Evolutionary conservation across 2,888 invertebrate genomes (phyloP), one percentile per base, ranked within the genome.

Genomic region (Salpingus planirostris): DNA sequence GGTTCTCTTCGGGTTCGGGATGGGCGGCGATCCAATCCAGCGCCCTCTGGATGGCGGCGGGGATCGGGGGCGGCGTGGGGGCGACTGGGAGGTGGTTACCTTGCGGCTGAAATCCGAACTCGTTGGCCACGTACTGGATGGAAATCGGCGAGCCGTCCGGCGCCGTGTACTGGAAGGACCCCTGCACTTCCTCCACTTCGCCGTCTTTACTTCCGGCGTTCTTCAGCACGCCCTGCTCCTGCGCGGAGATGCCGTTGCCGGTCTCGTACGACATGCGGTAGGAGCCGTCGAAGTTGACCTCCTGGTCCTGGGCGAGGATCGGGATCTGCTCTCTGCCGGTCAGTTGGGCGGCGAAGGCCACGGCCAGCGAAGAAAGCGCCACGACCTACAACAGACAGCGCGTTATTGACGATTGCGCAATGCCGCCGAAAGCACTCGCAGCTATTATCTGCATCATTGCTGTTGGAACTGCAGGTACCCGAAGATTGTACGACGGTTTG

Each of bases 61-160:
- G 82, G 39, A 80, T 76, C 38, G 81, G 81, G 22, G 79, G 81
- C 14, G 80, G 69, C 1, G 74, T 75, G 6, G 80, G 48, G n/a
- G 44, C 40, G n/a, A 46, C 46, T 15, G 77, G 77, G 1, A 76
- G 56, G 47, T 75, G 74, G 12, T 66, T 66, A 10, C 75, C 74
- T 47, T 66, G 69, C 5, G 79, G 76, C 55, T 76, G 76, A 67
- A 69, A 80, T 28, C 80, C 80, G 44, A 79, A 74, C 56, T 80
- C 79, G 46, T 80, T 76, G 42, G 82, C 80, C 33, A 69, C 51
- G 61, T 79, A 81, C 26, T 63, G 61, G 38, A 80, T 56, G 4
- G 61, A 50, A 43, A 77, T 65, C 8, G 39, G 38, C 6, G 43
- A 38, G 3, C 54, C 54, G 31, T 54, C 52, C 3, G 50, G 50